Conservation (phyloP, 2,797 vertebrate species). For the Moxostoma hubbsi region DNA sequence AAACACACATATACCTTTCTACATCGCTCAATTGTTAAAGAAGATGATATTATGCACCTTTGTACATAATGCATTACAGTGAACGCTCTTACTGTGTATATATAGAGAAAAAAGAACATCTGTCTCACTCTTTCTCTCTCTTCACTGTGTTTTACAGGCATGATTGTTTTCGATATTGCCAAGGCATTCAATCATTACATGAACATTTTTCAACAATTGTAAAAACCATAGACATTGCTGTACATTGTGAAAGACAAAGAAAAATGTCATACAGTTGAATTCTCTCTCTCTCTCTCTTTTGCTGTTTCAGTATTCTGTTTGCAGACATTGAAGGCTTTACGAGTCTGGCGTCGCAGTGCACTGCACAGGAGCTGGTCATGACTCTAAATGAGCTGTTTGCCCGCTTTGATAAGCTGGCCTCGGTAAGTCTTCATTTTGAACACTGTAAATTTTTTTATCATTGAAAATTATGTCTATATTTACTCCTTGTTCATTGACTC, state of each 20-base stretch:
- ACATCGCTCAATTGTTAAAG: neutral
- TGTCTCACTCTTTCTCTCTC: neutral
- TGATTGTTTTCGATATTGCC: neutral
- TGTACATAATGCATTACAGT: neutral
- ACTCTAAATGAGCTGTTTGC: conserved; percentile 96
- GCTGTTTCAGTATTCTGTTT: conserved; percentile 86
- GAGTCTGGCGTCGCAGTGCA: conserved; percentile 95
- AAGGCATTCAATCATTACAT: neutral
- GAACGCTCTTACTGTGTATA: neutral
- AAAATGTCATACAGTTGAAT: neutral
- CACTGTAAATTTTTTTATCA: too few relatives aligned
- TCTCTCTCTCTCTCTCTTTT: neutral
- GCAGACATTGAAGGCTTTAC: conserved; percentile 98
- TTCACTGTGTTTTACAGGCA: neutral
- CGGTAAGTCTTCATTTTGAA: conserved; percentile 76
- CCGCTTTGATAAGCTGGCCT: conserved; percentile 95
- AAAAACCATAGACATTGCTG: neutral
- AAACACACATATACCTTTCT: conserved; percentile 9
- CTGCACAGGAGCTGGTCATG: conserved; percentile 96
- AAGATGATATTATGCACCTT: neutral
- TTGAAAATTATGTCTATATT: too few relatives aligned
- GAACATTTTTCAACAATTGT: neutral
- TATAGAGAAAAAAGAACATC: neutral
- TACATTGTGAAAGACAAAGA: neutral
- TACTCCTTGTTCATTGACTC: too few relatives aligned